Evolutionary conservation across 1,140 invertebrate genomes (phyloP).

Genomic region (Acarapis woodi): DNA sequence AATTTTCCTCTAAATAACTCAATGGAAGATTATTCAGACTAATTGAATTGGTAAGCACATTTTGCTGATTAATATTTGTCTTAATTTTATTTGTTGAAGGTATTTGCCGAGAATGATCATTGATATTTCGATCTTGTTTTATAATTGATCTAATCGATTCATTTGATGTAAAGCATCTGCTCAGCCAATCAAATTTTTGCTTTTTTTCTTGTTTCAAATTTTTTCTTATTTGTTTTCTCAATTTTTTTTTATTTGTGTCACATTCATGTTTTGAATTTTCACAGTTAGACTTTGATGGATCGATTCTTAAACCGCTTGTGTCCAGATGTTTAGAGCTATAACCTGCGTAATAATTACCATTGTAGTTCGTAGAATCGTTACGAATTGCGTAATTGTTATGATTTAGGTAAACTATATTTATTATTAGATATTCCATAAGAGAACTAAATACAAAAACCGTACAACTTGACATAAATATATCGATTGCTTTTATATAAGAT

Average conservation of each 20-base stretch:
- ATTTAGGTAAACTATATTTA: constrained; percentile 33
- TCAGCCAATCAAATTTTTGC: no score
- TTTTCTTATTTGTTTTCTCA: neutral
- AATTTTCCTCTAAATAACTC: no score
- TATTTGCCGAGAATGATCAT: no score
- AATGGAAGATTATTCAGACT: no score
- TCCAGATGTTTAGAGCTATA: neutral
- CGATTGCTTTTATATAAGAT: constrained; percentile 39
- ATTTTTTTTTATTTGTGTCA: neutral
- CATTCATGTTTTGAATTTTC: neutral
- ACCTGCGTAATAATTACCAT: neutral
- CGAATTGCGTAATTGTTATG: neutral
- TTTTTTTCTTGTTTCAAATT: no score
- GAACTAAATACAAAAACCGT: constrained; percentile 55
- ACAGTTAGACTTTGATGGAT: neutral
- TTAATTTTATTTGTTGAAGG: no score
- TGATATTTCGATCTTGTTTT: no score
- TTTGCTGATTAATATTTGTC: no score
- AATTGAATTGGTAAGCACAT: no score
- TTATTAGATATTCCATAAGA: constrained; percentile 68
- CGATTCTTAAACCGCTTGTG: neutral
- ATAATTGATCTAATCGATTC: no score
- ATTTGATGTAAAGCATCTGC: no score
- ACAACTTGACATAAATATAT: constrained; percentile 14
- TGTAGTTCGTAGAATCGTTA: neutral